These are phyloP conservation scores for Todiramphus saurophagus DNA, from an alignment of 2,113 vertebrate genomes.

Conservation along the genomic window DNA sequence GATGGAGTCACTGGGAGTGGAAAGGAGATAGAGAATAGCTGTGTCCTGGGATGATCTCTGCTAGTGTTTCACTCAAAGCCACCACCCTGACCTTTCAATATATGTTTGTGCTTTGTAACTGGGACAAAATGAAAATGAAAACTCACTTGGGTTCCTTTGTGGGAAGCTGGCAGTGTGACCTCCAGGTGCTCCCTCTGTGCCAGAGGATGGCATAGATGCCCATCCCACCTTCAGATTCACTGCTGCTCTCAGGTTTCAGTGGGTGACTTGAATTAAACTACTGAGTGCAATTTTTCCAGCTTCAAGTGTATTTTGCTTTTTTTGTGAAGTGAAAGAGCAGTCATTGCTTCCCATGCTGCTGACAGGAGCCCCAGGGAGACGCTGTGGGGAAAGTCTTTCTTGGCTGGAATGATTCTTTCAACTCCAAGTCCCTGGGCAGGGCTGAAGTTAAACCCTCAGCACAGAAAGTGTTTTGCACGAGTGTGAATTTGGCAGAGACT, in stretches of 20 bases:
- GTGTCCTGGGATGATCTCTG: not conserved
- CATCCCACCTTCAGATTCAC: not conserved
- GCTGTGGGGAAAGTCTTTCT: not conserved
- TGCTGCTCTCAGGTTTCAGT: not conserved
- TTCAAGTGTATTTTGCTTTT: not conserved
- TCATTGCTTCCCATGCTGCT: fast-evolving
- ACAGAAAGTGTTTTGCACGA: not conserved
- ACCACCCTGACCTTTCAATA: not conserved
- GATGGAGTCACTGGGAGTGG: not conserved
- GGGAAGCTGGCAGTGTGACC: not conserved
- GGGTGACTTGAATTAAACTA: not conserved
- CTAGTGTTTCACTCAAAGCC: not conserved
- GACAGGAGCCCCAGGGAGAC: not conserved
- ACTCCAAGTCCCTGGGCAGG: not conserved
- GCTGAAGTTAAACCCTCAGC: not conserved
- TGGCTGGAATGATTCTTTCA: not conserved
- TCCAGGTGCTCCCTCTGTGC: not conserved
- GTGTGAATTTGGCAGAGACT: not conserved
- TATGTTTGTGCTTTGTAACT: not conserved
- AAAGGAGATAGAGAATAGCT: not conserved
- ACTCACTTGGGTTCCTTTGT: not conserved
- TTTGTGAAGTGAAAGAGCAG: not conserved
- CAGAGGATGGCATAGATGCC: not conserved
- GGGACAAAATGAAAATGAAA: not conserved
- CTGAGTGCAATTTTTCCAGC: not conserved